Percentiles rank a stretch among this genome's conserved stretches.
These are phyloP conservation scores for Caradrina clavipalpis DNA, from an alignment of 2,888 invertebrate genomes.

Conservation along the genomic window DNA sequence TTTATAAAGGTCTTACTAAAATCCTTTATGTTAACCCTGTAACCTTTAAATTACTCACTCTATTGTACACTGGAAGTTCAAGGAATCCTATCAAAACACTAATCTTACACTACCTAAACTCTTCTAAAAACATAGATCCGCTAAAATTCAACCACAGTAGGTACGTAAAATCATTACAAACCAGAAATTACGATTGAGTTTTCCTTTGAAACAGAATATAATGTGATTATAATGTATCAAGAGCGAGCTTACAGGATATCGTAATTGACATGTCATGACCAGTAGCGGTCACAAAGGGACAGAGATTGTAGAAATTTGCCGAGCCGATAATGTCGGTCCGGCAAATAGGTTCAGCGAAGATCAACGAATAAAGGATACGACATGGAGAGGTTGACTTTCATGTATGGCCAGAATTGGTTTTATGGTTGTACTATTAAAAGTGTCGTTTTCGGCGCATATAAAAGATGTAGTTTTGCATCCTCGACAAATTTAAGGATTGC, in stretches of 20 bases:
- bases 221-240: conserved; percentile 65
- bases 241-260: conserved; percentile 80
- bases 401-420: conserved; percentile 2
- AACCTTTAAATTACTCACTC: no score
- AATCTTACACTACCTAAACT: not conserved
- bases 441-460: not conserved
- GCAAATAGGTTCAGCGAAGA: conserved; percentile 79
- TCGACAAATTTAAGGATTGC: no score
- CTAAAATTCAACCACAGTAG: not conserved
- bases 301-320: conserved; percentile 88
- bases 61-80: no score
- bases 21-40: no score
- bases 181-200: conserved; percentile 46
- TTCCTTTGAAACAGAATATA: conserved; percentile 55
- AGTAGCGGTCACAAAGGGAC: conserved; percentile 86
- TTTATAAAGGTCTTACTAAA: no score
- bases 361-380: conserved; percentile 37
- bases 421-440: not conserved
- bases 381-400: not conserved
- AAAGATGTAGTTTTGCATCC: no score
- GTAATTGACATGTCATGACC: conserved; percentile 90
- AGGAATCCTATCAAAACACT: no score
- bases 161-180: conserved; percentile 31
- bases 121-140: not conserved
- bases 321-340: conserved; percentile 85